These are phyloP conservation scores for Alentia gelatinosa DNA, from an alignment of 2,888 invertebrate genomes.

Conservation along the genomic window DNA sequence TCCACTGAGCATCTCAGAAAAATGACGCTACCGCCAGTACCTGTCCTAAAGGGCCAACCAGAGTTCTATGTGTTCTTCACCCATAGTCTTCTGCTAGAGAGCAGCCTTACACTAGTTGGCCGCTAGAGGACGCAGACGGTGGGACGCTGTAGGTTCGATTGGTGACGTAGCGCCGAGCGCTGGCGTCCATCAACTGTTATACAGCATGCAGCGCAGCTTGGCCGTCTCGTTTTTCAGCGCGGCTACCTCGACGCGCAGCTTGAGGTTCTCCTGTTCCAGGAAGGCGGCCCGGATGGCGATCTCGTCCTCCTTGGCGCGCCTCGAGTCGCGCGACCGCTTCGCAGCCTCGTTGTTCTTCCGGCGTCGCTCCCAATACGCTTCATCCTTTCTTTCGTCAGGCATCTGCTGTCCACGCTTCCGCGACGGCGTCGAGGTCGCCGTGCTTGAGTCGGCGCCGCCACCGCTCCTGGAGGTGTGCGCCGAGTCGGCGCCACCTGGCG, in stretches of 20 bases:
- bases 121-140: too few species aligned
- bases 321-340: slow-evolving; percentile 93
- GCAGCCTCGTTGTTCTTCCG: slow-evolving; percentile 97
- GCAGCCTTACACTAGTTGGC: too few species aligned
- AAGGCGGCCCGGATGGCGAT: slow-evolving; percentile 93
- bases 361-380: slow-evolving; percentile 92
- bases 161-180: too few species aligned
- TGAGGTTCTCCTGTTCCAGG: slow-evolving; percentile 92
- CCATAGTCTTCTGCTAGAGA: too few species aligned
- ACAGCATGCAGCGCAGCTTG: slow-evolving; percentile 83
- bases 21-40: too few species aligned
- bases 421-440: slow-evolving; percentile 13
- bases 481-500: not conserved
- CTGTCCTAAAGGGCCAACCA: too few species aligned
- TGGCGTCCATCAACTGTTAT: slow-evolving; percentile 71
- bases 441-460: not conserved
- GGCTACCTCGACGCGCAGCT: slow-evolving; percentile 86
- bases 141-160: too few species aligned
- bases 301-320: slow-evolving; percentile 94
- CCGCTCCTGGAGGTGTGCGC: not conserved
- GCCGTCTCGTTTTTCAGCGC: slow-evolving; percentile 85
- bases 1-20: too few species aligned
- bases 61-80: too few species aligned
- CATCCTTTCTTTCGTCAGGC: slow-evolving; percentile 85
- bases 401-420: slow-evolving; percentile 72